Conservation (phyloP, 1,140 invertebrate genomes). For the Portunus trituberculatus region DNA sequence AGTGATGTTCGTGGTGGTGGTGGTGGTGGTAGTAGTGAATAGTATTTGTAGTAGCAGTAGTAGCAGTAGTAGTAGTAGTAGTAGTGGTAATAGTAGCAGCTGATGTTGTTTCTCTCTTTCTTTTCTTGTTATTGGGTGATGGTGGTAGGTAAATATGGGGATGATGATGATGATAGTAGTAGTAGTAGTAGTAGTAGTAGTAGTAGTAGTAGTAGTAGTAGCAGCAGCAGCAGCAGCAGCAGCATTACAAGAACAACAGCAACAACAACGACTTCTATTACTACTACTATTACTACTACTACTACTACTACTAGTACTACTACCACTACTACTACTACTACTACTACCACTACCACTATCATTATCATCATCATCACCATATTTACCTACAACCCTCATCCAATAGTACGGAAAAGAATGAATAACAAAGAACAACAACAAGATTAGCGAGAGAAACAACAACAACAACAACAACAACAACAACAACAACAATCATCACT, state of each 20-base stretch:
- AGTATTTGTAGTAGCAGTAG: too few relatives aligned
- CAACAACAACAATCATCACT: too few relatives aligned
- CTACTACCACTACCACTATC: background rate
- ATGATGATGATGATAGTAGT: too few relatives aligned
- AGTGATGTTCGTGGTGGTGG: too few relatives aligned
- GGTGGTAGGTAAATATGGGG: too few relatives aligned
- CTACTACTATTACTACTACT: background rate
- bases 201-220: too few relatives aligned
- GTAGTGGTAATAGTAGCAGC: too few relatives aligned
- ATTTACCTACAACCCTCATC: background rate
- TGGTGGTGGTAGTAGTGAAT: too few relatives aligned
- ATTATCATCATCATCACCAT: background rate
- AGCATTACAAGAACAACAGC: background rate
- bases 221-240: background rate
- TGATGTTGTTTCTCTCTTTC: too few relatives aligned
- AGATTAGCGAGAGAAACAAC: background rate
- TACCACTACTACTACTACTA: constrained; percentile 23
- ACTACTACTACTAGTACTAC: constrained; percentile 9
- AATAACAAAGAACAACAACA: background rate
- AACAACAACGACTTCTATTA: background rate
- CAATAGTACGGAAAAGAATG: background rate
- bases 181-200: too few relatives aligned
- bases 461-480: background rate
- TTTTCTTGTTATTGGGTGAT: too few relatives aligned
- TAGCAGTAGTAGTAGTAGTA: too few relatives aligned